Evolutionary conservation across 2,888 invertebrate genomes (phyloP).

Genomic region (Drosophila pseudotakahashii): DNA sequence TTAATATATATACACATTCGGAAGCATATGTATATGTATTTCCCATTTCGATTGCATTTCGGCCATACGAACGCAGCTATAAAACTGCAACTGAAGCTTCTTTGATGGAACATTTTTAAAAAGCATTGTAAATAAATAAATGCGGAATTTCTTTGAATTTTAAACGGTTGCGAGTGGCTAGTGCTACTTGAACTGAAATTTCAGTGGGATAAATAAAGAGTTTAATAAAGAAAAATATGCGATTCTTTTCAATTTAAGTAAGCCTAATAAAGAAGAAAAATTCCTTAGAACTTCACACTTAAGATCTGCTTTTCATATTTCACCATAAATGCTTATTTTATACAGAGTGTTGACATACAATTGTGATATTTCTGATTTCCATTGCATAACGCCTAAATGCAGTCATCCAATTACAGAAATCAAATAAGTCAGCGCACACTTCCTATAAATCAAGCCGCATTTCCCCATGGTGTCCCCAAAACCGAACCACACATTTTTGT

Average conservation of each 20-base stretch:
- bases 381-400: slow-evolving; percentile 12
- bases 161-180: slow-evolving; percentile 12
- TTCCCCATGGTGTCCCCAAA: slow-evolving; percentile 1
- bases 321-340: too few relatives aligned
- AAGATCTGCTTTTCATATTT: too few relatives aligned
- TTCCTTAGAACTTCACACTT: too few relatives aligned
- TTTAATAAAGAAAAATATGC: too few relatives aligned
- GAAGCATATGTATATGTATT: slow-evolving; percentile 22
- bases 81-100: slow-evolving; percentile 31
- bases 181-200: slow-evolving; percentile 17
- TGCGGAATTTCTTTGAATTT: slow-evolving; percentile 30
- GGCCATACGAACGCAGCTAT: not conserved
- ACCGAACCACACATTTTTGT: slow-evolving; percentile 13
- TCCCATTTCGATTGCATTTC: slow-evolving; percentile 19
- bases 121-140: slow-evolving; percentile 25
- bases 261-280: too few relatives aligned
- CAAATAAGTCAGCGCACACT: slow-evolving; percentile 11
- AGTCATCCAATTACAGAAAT: slow-evolving; percentile 21
- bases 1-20: slow-evolving; percentile 23
- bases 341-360: not conserved
- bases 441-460: slow-evolving; percentile 17
- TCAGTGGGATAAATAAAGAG: not conserved
- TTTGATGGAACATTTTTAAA: slow-evolving; percentile 39
- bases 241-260: too few relatives aligned
- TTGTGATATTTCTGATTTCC: slow-evolving; percentile 2